Evolutionary conservation across 2,888 invertebrate species (phyloP).

Genomic region (Harmothoe impar): DNA sequence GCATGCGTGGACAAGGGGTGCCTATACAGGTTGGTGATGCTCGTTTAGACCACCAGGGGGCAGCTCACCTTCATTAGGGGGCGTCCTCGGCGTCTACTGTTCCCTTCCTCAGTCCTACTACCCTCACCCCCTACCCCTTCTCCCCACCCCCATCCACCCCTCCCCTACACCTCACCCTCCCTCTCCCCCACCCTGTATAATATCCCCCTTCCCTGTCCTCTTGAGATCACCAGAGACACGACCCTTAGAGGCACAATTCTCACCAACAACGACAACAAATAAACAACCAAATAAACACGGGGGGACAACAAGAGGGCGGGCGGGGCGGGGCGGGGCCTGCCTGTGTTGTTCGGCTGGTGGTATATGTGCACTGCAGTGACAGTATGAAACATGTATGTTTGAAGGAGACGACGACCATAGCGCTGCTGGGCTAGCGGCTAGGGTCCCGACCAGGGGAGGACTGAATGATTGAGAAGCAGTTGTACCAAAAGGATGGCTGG

Average conservation of each 20-base stretch:
- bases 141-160: not conserved
- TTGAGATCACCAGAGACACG: too few relatives aligned
- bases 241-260: too few relatives aligned
- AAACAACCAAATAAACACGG: not conserved
- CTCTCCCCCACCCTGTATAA: not conserved
- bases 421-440: too few relatives aligned
- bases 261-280: not conserved
- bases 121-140: not conserved
- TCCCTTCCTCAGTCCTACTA: not conserved
- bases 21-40: constrained; percentile 23
- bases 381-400: constrained; percentile 23
- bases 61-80: not conserved
- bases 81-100: not conserved
- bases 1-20: not conserved
- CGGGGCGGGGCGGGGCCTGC: not conserved
- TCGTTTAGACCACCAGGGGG: constrained; percentile 20
- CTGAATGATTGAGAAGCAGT: constrained; percentile 12
- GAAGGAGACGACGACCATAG: too few relatives aligned
- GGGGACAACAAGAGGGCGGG: not conserved
- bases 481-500: not conserved
- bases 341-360: not conserved
- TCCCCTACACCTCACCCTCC: not conserved
- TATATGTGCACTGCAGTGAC: not conserved
- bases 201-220: not conserved
- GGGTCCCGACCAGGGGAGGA: not conserved